Conservation (phyloP, 1,140 invertebrate species). For the Cephus cinctus region DNA sequence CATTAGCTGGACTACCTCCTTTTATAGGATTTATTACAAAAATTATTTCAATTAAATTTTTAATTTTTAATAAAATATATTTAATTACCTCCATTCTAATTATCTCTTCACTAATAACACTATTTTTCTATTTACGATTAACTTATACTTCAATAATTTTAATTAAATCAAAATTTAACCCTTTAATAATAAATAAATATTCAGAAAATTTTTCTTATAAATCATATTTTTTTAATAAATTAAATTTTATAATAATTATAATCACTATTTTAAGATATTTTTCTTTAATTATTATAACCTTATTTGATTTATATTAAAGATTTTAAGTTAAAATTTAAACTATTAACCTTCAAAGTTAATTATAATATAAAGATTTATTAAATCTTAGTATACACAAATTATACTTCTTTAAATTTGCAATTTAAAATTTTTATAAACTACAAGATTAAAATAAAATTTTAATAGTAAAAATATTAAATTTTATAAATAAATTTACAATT, state of each 20-base stretch:
- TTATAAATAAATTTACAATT: no score
- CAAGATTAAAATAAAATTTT: no score
- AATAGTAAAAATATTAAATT: no score
- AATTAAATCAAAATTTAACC: slow-evolving; percentile 6
- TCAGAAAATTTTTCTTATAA: background rate
- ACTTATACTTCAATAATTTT: background rate
- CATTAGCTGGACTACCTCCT: slow-evolving; percentile 8
- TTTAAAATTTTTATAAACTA: slow-evolving; percentile 55
- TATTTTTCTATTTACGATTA: background rate
- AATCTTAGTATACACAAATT: slow-evolving; percentile 49
- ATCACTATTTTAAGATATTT: slow-evolving; percentile 38
- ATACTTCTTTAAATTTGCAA: slow-evolving; percentile 60
- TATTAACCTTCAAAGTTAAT: slow-evolving; percentile 63
- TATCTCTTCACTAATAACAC: slow-evolving; percentile 3
- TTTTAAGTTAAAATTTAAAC: slow-evolving; percentile 60
- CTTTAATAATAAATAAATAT: slow-evolving; percentile 6
- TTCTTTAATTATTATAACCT: slow-evolving; percentile 39
- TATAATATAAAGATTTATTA: slow-evolving; percentile 54
- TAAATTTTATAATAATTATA: slow-evolving; percentile 19
- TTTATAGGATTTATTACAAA: slow-evolving; percentile 16
- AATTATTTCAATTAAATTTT: slow-evolving; percentile 25
- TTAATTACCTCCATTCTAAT: slow-evolving; percentile 6
- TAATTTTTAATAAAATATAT: slow-evolving; percentile 6
- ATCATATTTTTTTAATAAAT: slow-evolving; percentile 31
- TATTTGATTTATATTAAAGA: slow-evolving; percentile 50